phyloP scores from a whole-genome alignment of 2,797 vertebrate genomes.

The Columba guinea region DNA sequence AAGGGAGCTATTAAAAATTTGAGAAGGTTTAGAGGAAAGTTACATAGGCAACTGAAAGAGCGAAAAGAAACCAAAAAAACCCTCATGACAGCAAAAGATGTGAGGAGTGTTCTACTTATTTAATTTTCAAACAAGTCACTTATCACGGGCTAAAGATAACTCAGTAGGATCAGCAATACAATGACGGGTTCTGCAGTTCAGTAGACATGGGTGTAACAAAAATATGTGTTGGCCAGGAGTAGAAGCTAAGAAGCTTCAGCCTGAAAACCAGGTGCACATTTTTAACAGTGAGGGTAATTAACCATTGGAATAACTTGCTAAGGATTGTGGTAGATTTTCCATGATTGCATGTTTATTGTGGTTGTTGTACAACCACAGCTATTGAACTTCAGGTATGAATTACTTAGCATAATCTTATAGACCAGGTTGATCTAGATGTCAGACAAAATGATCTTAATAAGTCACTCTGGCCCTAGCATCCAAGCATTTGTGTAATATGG shows the following conservation, averaged over 20 bases:
- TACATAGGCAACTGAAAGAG: not conserved
- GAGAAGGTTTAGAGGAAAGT: not conserved
- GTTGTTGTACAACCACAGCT: slow-evolving; percentile 51
- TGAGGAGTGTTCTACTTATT: not conserved
- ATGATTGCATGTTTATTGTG: slow-evolving; percentile 46
- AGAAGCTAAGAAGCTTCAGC: not conserved
- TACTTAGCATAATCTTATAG: slow-evolving; percentile 21
- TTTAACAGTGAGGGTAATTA: slow-evolving; percentile 27
- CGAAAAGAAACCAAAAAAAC: not conserved
- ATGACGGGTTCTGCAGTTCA: not conserved
- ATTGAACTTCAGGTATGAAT: slow-evolving; percentile 17
- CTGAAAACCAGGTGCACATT: slow-evolving; percentile 6
- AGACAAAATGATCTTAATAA: not conserved
- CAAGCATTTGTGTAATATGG: slow-evolving; percentile 12
- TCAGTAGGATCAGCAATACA: not conserved
- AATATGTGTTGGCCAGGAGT: not conserved
- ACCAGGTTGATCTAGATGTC: not conserved
- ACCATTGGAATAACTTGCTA: slow-evolving; percentile 34
- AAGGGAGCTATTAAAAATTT: not conserved
- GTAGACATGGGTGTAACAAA: not conserved
- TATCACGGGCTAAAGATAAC: not conserved
- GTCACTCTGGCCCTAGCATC: not conserved
- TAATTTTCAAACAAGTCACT: not conserved
- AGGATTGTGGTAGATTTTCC: slow-evolving; percentile 57
- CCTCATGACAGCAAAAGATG: not conserved